A percentile compares a stretch with the other conserved stretches of the same genome.
Conservation (phyloP, 2,888 invertebrate species). For the Phortica magna region DNA sequence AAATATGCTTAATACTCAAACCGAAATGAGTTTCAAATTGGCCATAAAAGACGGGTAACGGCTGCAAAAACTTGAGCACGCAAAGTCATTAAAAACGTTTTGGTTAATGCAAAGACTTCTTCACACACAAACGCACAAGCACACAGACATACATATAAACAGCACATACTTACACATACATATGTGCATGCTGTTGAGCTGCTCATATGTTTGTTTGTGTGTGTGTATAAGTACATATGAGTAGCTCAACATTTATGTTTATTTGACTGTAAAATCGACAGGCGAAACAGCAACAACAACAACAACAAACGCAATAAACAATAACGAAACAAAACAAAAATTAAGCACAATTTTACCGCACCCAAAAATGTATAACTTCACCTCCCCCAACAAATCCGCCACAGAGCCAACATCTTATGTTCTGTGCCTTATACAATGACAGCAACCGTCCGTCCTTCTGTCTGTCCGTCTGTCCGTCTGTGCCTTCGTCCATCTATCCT, state of each 20-base stretch:
- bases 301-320: constrained; percentile 53
- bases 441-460: too few relatives aligned
- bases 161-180: constrained; percentile 2
- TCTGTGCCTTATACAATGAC: too few relatives aligned
- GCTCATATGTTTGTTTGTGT: too few relatives aligned
- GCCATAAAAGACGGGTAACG: constrained; percentile 58
- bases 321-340: constrained; percentile 52
- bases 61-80: constrained; percentile 38
- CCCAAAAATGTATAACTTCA: constrained; percentile 19
- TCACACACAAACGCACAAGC: background rate
- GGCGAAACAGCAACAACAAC: constrained; percentile 39
- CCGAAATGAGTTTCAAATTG: constrained; percentile 70
- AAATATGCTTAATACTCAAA: constrained; percentile 47
- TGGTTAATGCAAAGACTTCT: too few relatives aligned
- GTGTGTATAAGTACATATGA: background rate
- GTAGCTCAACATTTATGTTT: background rate
- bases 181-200: background rate
- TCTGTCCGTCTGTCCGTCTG: too few relatives aligned
- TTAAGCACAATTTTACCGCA: constrained; percentile 43
- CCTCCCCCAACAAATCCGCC: too few relatives aligned
- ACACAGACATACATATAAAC: background rate
- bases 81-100: constrained; percentile 43
- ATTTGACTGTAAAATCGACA: background rate
- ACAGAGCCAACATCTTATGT: too few relatives aligned
- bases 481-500: too few relatives aligned